Evolutionary conservation across 2,888 invertebrate species (phyloP).

Genomic region (Leucoptera coffeella): DNA sequence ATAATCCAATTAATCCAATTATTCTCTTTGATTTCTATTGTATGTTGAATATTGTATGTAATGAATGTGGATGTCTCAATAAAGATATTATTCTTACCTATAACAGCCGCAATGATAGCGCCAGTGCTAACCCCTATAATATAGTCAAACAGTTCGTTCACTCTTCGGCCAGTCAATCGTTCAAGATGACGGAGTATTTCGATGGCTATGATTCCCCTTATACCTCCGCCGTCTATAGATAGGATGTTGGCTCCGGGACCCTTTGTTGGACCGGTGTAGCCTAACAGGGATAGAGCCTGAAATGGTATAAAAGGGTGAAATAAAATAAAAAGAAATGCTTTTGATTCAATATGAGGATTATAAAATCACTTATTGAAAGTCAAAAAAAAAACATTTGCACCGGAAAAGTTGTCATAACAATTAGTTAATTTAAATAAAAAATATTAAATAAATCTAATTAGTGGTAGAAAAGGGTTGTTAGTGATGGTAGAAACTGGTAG

Average conservation of each 20-base stretch:
- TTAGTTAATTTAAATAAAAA: conserved; percentile 1
- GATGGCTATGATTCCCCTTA: conserved; percentile 79
- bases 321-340: too few relatives aligned
- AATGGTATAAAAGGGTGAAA: too few relatives aligned
- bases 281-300: conserved; percentile 63
- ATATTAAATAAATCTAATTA: neutral
- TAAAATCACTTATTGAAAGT: too few relatives aligned
- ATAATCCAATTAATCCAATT: too few relatives aligned
- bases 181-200: conserved; percentile 77
- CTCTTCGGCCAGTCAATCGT: conserved; percentile 57
- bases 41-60: too few relatives aligned
- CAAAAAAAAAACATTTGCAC: too few relatives aligned
- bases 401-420: too few relatives aligned
- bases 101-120: conserved; percentile 69
- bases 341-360: too few relatives aligned
- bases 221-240: conserved; percentile 87
- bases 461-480: too few relatives aligned
- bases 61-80: conserved; percentile 34
- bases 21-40: too few relatives aligned
- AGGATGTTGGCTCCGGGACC: conserved; percentile 74
- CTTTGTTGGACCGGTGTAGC: conserved; percentile 61
- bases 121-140: conserved; percentile 82
- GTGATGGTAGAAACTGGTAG: too few relatives aligned
- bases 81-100: conserved; percentile 56
- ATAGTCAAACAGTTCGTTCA: conserved; percentile 80